phyloP scores from a whole-genome alignment of 2,113 vertebrate species.

The Progne subis region DNA sequence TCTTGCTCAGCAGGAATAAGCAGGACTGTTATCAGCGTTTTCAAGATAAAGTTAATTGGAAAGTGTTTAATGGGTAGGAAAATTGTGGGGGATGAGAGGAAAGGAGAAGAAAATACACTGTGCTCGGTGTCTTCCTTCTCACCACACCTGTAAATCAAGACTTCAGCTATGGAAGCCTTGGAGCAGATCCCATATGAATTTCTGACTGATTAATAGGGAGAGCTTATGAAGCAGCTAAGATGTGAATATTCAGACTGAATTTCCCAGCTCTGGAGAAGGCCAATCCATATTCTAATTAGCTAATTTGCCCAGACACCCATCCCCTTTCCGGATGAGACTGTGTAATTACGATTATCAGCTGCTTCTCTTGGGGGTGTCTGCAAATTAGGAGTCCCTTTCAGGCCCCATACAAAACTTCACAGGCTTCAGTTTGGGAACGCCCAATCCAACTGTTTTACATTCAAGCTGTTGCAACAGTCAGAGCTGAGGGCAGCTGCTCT shows the following conservation, averaged over 20 bases:
- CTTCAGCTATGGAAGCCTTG: neutral
- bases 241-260: neutral
- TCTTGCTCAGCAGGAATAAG: neutral
- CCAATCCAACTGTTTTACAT: neutral
- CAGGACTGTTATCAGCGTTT: neutral
- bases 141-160: neutral
- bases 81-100: neutral
- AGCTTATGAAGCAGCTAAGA: neutral
- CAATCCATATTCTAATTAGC: neutral
- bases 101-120: neutral
- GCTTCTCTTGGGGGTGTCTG: neutral
- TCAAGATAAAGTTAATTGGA: neutral
- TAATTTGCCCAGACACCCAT: neutral
- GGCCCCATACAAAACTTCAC: neutral
- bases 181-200: neutral
- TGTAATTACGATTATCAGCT: neutral
- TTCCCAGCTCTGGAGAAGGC: neutral
- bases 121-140: neutral
- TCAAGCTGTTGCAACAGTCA: neutral
- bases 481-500: neutral
- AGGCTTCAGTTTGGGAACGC: neutral
- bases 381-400: neutral
- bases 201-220: neutral
- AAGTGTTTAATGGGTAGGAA: neutral
- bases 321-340: neutral